These are phyloP conservation scores for Agonopterix heracliana DNA, from an alignment of 2,888 invertebrate genomes.

Conservation along the genomic window DNA sequence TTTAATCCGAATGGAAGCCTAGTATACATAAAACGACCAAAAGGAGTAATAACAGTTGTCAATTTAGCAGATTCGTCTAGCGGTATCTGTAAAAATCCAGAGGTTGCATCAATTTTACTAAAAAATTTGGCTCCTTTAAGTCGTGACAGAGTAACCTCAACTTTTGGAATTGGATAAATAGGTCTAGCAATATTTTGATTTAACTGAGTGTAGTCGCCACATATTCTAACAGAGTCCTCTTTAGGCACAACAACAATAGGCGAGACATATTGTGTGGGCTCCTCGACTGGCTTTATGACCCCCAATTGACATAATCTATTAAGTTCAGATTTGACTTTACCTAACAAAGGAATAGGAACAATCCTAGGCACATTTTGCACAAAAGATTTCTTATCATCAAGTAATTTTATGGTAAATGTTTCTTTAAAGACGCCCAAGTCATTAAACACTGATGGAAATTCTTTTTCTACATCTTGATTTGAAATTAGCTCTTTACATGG, in stretches of 20 bases:
- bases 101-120: conserved; percentile 11
- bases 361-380: conserved; percentile 4
- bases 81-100: conserved; percentile 10
- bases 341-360: conserved; percentile 5
- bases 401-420: conserved; percentile 3
- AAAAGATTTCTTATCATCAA: conserved; percentile 2
- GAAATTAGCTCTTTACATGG: too few relatives aligned
- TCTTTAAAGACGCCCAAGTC: conserved; percentile 7
- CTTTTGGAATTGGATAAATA: conserved; percentile 7
- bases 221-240: conserved; percentile 1
- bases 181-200: conserved; percentile 8
- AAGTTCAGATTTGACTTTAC: conserved; percentile 4
- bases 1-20: too few relatives aligned
- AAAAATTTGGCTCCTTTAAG: conserved; percentile 8
- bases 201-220: conserved; percentile 6
- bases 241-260: conserved; percentile 6
- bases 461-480: not conserved
- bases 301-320: not conserved
- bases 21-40: conserved; percentile 15
- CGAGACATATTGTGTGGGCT: conserved; percentile 3
- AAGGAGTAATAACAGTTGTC: conserved; percentile 14
- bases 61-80: conserved; percentile 7
- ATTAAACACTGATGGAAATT: conserved; percentile 7
- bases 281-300: not conserved
- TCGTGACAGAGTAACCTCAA: conserved; percentile 3